Conservation (phyloP, 2,888 invertebrate species). For the Achlya flavicornis region DNA sequence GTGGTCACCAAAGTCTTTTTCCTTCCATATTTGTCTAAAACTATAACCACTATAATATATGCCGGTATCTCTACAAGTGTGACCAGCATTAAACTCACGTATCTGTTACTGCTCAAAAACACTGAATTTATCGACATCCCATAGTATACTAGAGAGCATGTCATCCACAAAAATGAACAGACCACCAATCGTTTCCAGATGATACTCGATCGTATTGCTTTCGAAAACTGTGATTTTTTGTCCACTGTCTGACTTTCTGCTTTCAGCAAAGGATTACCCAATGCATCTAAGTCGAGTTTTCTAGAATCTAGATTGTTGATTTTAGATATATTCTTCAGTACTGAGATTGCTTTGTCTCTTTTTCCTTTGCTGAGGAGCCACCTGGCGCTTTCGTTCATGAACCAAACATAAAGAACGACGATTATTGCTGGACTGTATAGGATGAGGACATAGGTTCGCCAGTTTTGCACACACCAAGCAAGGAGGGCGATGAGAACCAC, state of each 20-base stretch:
- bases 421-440: slow-evolving; percentile 88
- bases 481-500: slow-evolving; percentile 88
- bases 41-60: slow-evolving; percentile 86
- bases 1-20: slow-evolving; percentile 85
- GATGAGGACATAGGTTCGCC: slow-evolving; percentile 87
- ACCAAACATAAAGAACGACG: slow-evolving; percentile 87
- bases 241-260: slow-evolving; percentile 59
- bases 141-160: slow-evolving; percentile 91
- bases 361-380: slow-evolving; percentile 90
- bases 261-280: slow-evolving; percentile 72
- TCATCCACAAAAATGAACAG: slow-evolving; percentile 91
- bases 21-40: slow-evolving; percentile 87
- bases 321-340: slow-evolving; percentile 86
- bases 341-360: slow-evolving; percentile 85
- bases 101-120: slow-evolving; percentile 88
- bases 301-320: slow-evolving; percentile 84
- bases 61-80: slow-evolving; percentile 89
- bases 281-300: slow-evolving; percentile 70
- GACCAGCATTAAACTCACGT: slow-evolving; percentile 88
- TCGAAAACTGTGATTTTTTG: slow-evolving; percentile 70
- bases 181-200: slow-evolving; percentile 85
- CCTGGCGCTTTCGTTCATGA: slow-evolving; percentile 89
- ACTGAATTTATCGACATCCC: slow-evolving; percentile 91
- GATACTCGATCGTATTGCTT: slow-evolving; percentile 82
- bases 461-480: slow-evolving; percentile 89